phyloP scores from a whole-genome alignment of 2,888 invertebrate genomes.

The Germaria angustata region DNA sequence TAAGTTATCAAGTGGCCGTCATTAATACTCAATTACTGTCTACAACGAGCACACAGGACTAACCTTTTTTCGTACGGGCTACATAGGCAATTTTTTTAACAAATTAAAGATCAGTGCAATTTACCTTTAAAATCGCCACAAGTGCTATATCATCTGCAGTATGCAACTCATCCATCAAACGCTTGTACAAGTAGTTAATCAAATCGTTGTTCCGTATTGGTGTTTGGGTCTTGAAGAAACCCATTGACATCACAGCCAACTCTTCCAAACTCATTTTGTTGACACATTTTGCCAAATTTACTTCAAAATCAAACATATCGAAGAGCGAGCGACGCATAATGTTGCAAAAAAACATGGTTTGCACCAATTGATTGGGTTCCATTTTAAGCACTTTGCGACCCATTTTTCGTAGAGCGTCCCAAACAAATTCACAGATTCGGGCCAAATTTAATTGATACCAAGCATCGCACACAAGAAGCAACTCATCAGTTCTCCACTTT shows the following conservation, averaged over 20 bases:
- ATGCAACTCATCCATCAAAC: conserved; percentile 81
- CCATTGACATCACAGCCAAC: conserved; percentile 86
- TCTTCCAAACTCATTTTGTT: conserved; percentile 84
- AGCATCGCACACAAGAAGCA: conserved; percentile 83
- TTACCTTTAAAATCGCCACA: conserved; percentile 82
- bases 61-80: too few species aligned
- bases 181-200: conserved; percentile 81
- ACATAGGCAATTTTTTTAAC: too few species aligned
- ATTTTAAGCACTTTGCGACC: conserved; percentile 83
- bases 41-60: too few species aligned
- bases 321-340: conserved; percentile 82
- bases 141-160: conserved; percentile 84
- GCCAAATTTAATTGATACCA: conserved; percentile 84
- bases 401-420: conserved; percentile 81
- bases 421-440: conserved; percentile 82
- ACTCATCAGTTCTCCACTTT: conserved; percentile 81
- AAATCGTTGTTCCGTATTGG: conserved; percentile 82
- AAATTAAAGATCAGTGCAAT: too few species aligned
- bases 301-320: conserved; percentile 85
- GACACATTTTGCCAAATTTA: conserved; percentile 81
- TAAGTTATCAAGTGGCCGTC: too few species aligned
- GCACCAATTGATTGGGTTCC: conserved; percentile 83
- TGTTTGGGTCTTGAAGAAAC: conserved; percentile 88
- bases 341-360: conserved; percentile 85
- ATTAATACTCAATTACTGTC: too few species aligned